Base-by-base conservation (phyloP, 2,888 invertebrate species). In the Lasioglossum malachurum region DNA sequence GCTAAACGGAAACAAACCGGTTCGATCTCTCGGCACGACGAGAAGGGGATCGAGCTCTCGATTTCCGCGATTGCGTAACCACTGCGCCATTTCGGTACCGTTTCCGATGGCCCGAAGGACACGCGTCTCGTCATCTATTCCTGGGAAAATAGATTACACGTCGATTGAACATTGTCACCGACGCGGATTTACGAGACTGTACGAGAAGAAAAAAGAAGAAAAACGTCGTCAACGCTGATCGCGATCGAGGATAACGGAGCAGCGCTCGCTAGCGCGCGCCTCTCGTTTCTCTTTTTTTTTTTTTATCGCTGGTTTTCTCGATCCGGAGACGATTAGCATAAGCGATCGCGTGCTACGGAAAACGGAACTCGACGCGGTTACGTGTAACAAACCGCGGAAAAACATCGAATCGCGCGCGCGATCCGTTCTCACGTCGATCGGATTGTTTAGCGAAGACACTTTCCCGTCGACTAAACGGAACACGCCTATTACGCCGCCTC, bases 381-480 rank as follows among this genome's bases (percentile, higher is more conserved):
- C 75, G 41, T 64, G 64, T 67, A 78, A 86, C 49, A 46, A 75
- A 78, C 75, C 72, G 57, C 73, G 72, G 46, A 75, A 78, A 73
- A 78, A 82, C 78, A 77, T 83, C 77, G 77, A 87, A 84, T 75
- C 77, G 81, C 74, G 60, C 57, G 0, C 53, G 60, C 83, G 41
- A 81, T 71, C 49, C 74, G 77, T 83, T 69, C 67, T 86, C 86
- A 31, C 64, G 64, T 64, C 64, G 64, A 64, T 64, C 64, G 64
- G 64, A 64, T 64, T 31, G 64, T 64, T 31, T 7, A 1, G 16
- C 60, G 31, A 16, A 64, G 64, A 64, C 64, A 64, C 31, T 64
- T 64, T 31, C 64, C 31, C 64, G 31, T 31, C 64, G 31, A 31
- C 75, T 49, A 44, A 46, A 71, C 46, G 72, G 31, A 46, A 78